A percentile compares a stretch with the other conserved stretches of the same genome.
phyloP scores from a whole-genome alignment of 2,113 vertebrate genomes.

The Esox niger region DNA sequence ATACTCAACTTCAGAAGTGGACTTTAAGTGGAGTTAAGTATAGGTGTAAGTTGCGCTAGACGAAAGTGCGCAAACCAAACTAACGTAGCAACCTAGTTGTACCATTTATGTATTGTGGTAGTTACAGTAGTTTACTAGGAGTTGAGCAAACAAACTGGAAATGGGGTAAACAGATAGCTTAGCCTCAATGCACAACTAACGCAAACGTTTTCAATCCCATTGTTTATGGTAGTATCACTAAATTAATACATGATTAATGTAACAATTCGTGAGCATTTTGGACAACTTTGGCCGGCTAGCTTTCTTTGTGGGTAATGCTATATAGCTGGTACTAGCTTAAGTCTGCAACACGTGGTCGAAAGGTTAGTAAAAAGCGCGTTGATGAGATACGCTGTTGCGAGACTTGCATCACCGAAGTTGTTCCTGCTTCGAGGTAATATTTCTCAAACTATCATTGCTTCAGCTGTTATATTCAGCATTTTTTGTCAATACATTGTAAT shows the following conservation, averaged over 20 bases:
- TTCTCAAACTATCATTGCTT: not conserved
- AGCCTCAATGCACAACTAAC: constrained; percentile 9
- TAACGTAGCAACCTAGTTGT: constrained; percentile 47
- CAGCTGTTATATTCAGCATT: too few species aligned
- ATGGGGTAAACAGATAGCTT: not conserved
- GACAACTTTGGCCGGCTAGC: not conserved
- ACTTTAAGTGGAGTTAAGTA: too few species aligned
- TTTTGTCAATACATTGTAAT: too few species aligned
- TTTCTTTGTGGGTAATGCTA: constrained; percentile 15
- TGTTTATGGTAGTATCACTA: constrained; percentile 21
- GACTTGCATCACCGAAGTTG: not conserved
- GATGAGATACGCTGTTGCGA: not conserved
- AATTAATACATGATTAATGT: not conserved
- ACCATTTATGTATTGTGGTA: too few species aligned
- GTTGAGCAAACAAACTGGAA: not conserved
- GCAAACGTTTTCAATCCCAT: not conserved
- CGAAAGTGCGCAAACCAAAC: not conserved
- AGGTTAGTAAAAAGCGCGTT: constrained; percentile 3
- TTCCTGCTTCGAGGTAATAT: not conserved
- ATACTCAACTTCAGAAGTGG: too few species aligned
- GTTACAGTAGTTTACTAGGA: not conserved
- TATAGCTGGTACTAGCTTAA: constrained; percentile 27
- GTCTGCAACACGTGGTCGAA: constrained; percentile 67
- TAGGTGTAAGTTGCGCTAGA: too few species aligned
- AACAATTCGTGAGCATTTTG: too few species aligned